Base-by-base conservation (phyloP, 1,140 invertebrate genomes). In the Orchestia grillus region DNA sequence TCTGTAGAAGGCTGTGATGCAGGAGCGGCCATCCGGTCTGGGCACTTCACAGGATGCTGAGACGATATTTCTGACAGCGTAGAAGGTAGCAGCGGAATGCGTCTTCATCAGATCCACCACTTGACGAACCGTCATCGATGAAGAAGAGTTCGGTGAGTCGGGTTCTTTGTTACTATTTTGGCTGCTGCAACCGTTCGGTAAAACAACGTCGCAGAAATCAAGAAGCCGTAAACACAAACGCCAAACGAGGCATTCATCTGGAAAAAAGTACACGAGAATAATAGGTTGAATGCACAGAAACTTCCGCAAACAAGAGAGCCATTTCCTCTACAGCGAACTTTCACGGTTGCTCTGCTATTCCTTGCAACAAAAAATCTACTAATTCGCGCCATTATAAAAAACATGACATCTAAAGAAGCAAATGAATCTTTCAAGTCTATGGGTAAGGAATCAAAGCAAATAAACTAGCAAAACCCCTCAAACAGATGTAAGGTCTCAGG, bases 241-340 rank as follows among this genome's bases (percentile, higher is more conserved):
- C 92, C 92, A 94, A 42, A 94, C 92, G 43, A 94, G 44, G 47
- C 92, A 94, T 11, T 94, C 92, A 40, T 94, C 92, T 94, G 92
- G 16, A 40, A 94, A 94, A 11, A 94, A 44, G 15, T 16, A 90
- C 15, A 90, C 11, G 41, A 19, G 4, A 77, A 77, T 15, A 23
- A 77, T 77, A 77, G 1, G 36, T 36, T 23, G 62, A 36, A 77
- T 23, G 11, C 62, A 36, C 28, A 77, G 1, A 23, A 36, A 77
- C 62, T 3, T 77, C 28, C 28, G 28, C 1, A 77, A 23, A 77
- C 62, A 77, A 77, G 36, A 19, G 11, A 77, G 36, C 36, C 28
- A 36, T 77, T 23, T 36, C 3, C 3, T 77, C 36, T 23, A 77
- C 28, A 28, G 1, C 11, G 3, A 36, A 77, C 11, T 53, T 53